These are phyloP conservation scores for Dicerorhinus sumatrensis DNA, from an alignment of 2,113 vertebrate species.

Conservation along the genomic window DNA sequence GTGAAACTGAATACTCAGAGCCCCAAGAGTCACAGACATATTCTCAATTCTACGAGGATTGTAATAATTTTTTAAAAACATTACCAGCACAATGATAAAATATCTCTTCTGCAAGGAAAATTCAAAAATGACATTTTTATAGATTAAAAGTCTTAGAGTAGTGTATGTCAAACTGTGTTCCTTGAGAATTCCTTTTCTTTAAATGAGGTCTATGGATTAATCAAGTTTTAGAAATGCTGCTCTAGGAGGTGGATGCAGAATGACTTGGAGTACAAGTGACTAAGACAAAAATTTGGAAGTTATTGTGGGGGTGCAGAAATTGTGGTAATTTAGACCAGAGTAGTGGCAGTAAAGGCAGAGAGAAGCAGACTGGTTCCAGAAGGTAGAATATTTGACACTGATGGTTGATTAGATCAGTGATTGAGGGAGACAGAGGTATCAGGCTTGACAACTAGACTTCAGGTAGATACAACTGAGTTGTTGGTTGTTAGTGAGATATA, in stretches of 20 bases:
- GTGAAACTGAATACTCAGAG: background rate
- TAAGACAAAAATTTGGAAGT: background rate
- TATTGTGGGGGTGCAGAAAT: background rate
- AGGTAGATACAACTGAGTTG: background rate
- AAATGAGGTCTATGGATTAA: background rate
- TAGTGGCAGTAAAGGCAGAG: background rate
- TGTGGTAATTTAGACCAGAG: background rate
- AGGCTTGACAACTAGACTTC: background rate
- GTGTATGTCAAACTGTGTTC: background rate
- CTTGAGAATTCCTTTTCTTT: conserved; percentile 1
- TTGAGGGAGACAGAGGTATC: background rate
- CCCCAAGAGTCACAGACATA: background rate
- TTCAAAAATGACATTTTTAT: background rate
- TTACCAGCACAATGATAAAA: background rate
- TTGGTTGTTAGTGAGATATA: background rate
- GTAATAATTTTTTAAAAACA: background rate
- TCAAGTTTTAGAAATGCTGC: background rate
- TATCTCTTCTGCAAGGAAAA: background rate
- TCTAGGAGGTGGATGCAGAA: background rate
- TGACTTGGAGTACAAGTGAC: too few relatives aligned
- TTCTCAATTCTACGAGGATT: background rate
- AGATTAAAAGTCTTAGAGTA: background rate
- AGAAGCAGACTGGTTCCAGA: background rate
- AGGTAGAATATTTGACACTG: background rate
- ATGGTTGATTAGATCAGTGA: background rate